A percentile compares a stretch with the other conserved stretches of the same genome.
Conservation (phyloP, 2,797 vertebrate genomes). For the Sebastes taczanowskii region DNA sequence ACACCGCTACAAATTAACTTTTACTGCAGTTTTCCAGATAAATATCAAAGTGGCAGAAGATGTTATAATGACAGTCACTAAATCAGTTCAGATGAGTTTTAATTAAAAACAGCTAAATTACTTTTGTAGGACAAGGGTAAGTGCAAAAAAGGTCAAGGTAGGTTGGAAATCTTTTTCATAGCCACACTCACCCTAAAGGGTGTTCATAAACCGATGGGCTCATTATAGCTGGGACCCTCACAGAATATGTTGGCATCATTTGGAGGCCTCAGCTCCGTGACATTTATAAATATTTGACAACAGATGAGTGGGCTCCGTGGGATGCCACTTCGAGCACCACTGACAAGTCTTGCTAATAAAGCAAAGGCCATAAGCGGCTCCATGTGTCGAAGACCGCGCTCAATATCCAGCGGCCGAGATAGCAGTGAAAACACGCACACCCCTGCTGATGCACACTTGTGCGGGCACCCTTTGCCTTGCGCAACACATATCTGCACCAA, state of each 20-base stretch:
- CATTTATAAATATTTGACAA: slow-evolving; percentile 80
- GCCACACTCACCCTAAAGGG: not conserved
- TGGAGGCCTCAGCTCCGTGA: slow-evolving; percentile 53
- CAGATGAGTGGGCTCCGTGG: slow-evolving; percentile 63
- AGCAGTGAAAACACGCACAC: slow-evolving; percentile 25
- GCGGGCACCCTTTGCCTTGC: not conserved
- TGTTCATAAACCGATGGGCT: slow-evolving; percentile 26
- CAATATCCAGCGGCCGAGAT: slow-evolving; percentile 28
- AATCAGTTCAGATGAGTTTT: not conserved
- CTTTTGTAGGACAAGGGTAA: not conserved
- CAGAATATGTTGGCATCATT: slow-evolving; percentile 45
- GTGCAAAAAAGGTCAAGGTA: not conserved
- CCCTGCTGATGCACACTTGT: slow-evolving; percentile 11
- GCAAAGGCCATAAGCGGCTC: slow-evolving; percentile 44
- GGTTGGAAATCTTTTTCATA: slow-evolving; percentile 5
- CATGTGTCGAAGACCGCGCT: slow-evolving; percentile 11
- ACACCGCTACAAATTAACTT: not conserved
- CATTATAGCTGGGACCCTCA: slow-evolving; percentile 38
- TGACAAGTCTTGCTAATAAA: slow-evolving; percentile 61
- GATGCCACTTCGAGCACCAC: slow-evolving; percentile 57
- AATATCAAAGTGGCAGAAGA: not conserved
- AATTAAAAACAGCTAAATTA: not conserved
- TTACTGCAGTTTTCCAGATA: not conserved
- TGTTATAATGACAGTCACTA: not conserved
- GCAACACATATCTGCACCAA: not conserved